phyloP scores from a whole-genome alignment of 2,888 invertebrate genomes.

The Hyalella azteca region DNA sequence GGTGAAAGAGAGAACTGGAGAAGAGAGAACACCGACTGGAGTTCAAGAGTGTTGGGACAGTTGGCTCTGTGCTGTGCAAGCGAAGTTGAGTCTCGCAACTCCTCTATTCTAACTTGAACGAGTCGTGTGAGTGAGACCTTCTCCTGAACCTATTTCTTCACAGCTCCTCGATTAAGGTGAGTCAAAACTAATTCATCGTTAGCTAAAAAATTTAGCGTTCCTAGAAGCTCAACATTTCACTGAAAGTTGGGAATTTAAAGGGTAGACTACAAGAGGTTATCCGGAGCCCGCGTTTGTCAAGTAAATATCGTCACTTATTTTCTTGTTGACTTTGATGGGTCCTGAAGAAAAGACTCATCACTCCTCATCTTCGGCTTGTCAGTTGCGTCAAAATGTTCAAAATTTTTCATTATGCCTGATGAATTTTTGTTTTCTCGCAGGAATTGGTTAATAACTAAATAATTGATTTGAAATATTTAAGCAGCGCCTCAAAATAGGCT shows the following conservation, averaged over 20 bases:
- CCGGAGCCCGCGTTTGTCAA: not conserved
- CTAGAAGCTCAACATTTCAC: not conserved
- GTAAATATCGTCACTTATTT: not conserved
- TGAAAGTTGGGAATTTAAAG: not conserved
- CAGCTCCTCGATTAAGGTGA: not conserved
- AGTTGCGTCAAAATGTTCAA: too few species aligned
- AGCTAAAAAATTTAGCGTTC: not conserved
- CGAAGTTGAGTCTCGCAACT: not conserved
- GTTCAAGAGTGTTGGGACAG: slow-evolving; percentile 29
- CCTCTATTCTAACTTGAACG: slow-evolving; percentile 8
- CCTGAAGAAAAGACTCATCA: too few species aligned
- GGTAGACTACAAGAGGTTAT: slow-evolving; percentile 1
- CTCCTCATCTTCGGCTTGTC: too few species aligned
- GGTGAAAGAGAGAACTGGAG: slow-evolving; percentile 29
- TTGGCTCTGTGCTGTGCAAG: slow-evolving; percentile 23
- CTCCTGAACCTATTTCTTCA: not conserved
- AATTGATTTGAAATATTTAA: too few species aligned
- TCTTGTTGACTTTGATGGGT: not conserved
- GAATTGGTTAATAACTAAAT: too few species aligned
- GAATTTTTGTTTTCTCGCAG: too few species aligned
- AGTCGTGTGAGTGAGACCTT: slow-evolving; percentile 23
- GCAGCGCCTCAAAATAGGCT: too few species aligned
- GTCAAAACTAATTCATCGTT: not conserved
- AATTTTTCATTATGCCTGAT: too few species aligned
- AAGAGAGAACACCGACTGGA: slow-evolving; percentile 21